Percentiles rank a stretch among this genome's conserved stretches.
Conservation (phyloP, 2,888 invertebrate genomes). For the Macrosoma leucophasiata region DNA sequence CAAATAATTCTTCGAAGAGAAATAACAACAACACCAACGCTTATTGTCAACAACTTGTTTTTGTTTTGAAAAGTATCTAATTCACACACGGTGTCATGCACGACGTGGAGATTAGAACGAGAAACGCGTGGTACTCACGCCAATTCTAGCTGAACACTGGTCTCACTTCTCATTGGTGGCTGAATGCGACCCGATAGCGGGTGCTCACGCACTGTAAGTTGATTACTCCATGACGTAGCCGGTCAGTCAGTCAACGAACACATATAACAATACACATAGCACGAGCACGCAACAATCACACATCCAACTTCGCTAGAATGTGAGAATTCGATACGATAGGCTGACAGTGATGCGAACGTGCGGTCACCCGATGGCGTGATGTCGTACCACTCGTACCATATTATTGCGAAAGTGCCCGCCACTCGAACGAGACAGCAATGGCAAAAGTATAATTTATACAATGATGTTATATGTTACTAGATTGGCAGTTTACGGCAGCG, state of each 20-base stretch:
- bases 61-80: slow-evolving; percentile 14
- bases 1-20: too few species aligned
- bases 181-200: slow-evolving; percentile 17
- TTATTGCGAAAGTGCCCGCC: slow-evolving; percentile 50
- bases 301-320: background rate
- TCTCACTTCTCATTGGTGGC: slow-evolving; percentile 9
- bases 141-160: slow-evolving; percentile 5
- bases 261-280: slow-evolving; percentile 5
- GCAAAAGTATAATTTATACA: slow-evolving; percentile 6
- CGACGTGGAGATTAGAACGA: slow-evolving; percentile 14
- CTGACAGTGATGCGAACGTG: slow-evolving; percentile 30
- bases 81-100: slow-evolving; percentile 15
- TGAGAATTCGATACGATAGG: background rate
- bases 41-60: slow-evolving; percentile 11
- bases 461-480: too few species aligned
- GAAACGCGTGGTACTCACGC: slow-evolving; percentile 6
- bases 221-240: slow-evolving; percentile 23
- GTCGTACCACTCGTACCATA: slow-evolving; percentile 43
- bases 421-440: slow-evolving; percentile 16
- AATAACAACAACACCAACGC: too few species aligned
- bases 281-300: slow-evolving; percentile 1
- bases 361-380: slow-evolving; percentile 62
- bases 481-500: too few species aligned
- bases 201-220: slow-evolving; percentile 19
- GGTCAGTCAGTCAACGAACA: slow-evolving; percentile 6